Evolutionary conservation across 2,888 invertebrate species (phyloP), one percentile per base, ranked within the genome.

Genomic region (Lathronympha strigana): DNA sequence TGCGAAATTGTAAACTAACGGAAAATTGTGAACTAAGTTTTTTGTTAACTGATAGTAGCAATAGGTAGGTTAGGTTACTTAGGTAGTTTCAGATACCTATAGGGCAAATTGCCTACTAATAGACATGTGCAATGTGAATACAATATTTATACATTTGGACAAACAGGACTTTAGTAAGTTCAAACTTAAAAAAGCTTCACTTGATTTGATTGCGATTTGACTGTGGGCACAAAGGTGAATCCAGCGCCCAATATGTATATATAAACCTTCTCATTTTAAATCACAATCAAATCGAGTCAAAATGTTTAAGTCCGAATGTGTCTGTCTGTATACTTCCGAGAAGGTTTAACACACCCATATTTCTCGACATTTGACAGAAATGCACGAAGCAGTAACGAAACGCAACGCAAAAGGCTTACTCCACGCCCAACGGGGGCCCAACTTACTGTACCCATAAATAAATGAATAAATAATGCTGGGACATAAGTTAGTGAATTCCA

Each of bases 401-500:
- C n/a, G 47, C 9, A 13, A 23, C 31, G 50, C 50, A 51, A 50
- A 31, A 51, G 50, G 50, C 51, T 21, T 53, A 33, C 47, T 54
- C 36, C 57, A 33, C 47, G 36, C 36, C 57, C 31, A 1, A 28
- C 11, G 57, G 40, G 57, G 31, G 50, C 31, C 50, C 19, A 33
- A 51, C 50, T 51, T 33, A 33, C 28, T 50, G 13, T 51, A 28
- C 17, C 57, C 58, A 60, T 60, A 60, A 60, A 60, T 60, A 60
- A 60, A 60, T 60, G 45, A 60, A 60, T 60, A 49, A 47, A 49
- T 49, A 60, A 60, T 60, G 36, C 49, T n/a, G 21, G 19, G 38
- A 60, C 47, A 36, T 49, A 49, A 70, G 70, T 74, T 77, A 77
- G 79, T 77, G 77, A 75, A 76, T 69, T 49, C 36, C 36, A 53